These are phyloP conservation scores for Rhinolophus ferrumequinum DNA, from an alignment of 2,113 vertebrate genomes.

Conservation along the genomic window DNA sequence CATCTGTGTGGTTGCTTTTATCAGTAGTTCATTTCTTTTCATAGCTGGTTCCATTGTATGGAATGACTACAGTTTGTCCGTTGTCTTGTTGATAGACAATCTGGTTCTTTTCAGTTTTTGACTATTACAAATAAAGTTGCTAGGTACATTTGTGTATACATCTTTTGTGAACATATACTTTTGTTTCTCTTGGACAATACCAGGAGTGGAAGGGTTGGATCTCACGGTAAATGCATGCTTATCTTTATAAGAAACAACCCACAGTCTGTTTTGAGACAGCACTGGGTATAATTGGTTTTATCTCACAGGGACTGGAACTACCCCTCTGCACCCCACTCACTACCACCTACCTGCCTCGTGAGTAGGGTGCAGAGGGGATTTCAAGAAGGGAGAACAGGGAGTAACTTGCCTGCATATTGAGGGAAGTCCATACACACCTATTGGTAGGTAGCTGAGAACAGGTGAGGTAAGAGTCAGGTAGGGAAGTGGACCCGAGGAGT, in stretches of 20 bases:
- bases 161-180: background rate
- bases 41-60: background rate
- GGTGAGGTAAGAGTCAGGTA: background rate
- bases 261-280: background rate
- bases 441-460: background rate
- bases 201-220: background rate
- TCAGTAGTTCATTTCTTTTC: background rate
- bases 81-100: background rate
- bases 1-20: background rate
- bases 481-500: background rate
- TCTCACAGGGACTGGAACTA: background rate
- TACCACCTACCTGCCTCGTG: background rate
- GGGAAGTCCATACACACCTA: background rate
- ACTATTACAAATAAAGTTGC: background rate
- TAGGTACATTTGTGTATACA: background rate
- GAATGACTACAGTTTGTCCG: background rate
- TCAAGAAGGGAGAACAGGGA: background rate
- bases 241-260: background rate
- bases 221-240: background rate
- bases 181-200: background rate
- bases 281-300: background rate
- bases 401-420: background rate
- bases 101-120: background rate
- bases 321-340: too few species aligned
- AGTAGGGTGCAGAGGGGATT: background rate